Conservation (phyloP, 2,797 vertebrate genomes). For the Emys orbicularis region DNA sequence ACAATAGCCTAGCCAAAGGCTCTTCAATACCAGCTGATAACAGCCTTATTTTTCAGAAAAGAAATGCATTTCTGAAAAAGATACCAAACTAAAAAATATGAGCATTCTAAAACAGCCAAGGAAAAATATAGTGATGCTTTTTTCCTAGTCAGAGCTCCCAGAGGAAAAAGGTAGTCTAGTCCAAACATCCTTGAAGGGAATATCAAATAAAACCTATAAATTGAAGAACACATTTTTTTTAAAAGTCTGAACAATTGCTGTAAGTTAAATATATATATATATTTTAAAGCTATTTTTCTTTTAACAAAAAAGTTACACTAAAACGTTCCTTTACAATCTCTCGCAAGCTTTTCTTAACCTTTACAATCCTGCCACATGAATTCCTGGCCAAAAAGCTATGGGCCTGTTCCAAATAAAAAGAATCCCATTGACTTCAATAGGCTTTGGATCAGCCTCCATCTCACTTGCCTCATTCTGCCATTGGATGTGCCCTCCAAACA, state of each 20-base stretch:
- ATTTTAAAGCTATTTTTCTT: not conserved
- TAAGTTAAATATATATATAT: not conserved
- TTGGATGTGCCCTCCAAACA: too few species aligned
- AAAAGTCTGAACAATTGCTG: not conserved
- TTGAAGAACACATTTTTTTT: not conserved
- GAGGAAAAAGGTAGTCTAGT: not conserved
- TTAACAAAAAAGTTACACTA: not conserved
- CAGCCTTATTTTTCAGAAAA: not conserved
- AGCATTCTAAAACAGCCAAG: not conserved
- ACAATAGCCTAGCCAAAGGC: not conserved
- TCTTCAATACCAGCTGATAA: not conserved
- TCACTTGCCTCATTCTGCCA: not conserved
- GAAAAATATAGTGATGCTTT: not conserved
- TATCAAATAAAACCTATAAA: not conserved
- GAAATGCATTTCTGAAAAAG: slow-evolving; percentile 17
- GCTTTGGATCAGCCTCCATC: not conserved
- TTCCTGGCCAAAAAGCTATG: not conserved
- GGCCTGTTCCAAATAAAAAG: not conserved
- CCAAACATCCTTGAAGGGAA: not conserved
- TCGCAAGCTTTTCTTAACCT: not conserved
- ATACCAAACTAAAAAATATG: not conserved
- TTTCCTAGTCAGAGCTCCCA: not conserved
- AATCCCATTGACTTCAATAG: not conserved
- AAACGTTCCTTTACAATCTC: not conserved
- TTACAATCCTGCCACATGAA: not conserved